A percentile compares a stretch with the other conserved stretches of the same genome.
These are phyloP conservation scores for Dasyurus viverrinus DNA, from an alignment of 2,113 vertebrate genomes.

Conservation along the genomic window DNA sequence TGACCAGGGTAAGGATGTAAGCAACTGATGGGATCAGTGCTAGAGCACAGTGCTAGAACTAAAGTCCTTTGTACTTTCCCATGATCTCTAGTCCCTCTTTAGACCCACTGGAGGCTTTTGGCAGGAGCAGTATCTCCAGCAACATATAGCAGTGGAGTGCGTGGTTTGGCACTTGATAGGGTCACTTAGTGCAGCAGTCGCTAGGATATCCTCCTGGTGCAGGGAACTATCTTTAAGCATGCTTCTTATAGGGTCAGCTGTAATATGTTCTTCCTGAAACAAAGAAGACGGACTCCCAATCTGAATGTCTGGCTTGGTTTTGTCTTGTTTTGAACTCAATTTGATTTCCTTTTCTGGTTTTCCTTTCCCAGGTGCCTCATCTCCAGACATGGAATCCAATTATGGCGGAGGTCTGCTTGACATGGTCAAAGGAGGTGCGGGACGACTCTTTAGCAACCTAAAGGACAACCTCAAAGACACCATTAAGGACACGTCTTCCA, in stretches of 20 bases:
- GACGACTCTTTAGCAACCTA: conserved; percentile 98
- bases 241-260: background rate
- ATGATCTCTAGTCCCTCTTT: background rate
- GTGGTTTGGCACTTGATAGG: background rate
- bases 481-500: conserved; percentile 97
- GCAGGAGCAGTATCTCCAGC: background rate
- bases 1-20: background rate
- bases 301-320: background rate
- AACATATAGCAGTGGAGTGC: background rate
- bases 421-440: conserved; percentile 98
- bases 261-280: background rate
- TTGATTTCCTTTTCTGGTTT: conserved; percentile 35
- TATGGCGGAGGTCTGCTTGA: conserved; percentile 96
- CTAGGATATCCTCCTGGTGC: background rate
- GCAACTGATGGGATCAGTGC: background rate
- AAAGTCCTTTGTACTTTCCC: background rate
- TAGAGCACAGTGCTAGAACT: too few relatives aligned
- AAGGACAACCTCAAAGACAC: conserved; percentile 99
- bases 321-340: background rate
- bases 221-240: background rate
- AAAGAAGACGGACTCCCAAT: background rate
- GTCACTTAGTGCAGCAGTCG: background rate
- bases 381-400: conserved; percentile 94
- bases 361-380: conserved; percentile 83
- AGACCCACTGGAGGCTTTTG: background rate